Percentiles rank a stretch among this genome's conserved stretches.
Evolutionary conservation across 2,113 vertebrate species (phyloP).

Genomic region (Ibidorhyncha struthersii): DNA sequence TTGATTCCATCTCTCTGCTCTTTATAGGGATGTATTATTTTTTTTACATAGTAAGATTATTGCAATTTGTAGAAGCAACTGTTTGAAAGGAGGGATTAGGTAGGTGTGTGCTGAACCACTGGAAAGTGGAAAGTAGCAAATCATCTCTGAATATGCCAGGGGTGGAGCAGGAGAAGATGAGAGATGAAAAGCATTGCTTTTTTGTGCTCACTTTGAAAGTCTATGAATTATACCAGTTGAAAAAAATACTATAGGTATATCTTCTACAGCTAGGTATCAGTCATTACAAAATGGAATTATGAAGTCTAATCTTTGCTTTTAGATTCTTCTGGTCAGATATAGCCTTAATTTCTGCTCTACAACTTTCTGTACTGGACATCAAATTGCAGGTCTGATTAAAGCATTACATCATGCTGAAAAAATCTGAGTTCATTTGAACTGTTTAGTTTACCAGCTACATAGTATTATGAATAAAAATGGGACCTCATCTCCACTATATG

Average conservation of each 20-base stretch:
- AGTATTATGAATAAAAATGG: not conserved
- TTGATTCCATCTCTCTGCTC: not conserved
- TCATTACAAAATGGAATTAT: not conserved
- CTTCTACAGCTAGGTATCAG: not conserved
- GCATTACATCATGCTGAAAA: not conserved
- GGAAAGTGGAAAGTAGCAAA: not conserved
- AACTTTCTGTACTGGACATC: not conserved
- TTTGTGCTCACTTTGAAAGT: not conserved
- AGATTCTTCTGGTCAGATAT: not conserved
- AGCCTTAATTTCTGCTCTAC: slow-evolving; percentile 13
- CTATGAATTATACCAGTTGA: not conserved
- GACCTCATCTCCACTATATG: not conserved
- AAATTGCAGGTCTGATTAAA: not conserved
- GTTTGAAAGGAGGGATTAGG: not conserved
- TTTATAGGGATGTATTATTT: not conserved
- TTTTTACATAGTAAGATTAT: not conserved
- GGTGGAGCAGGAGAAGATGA: not conserved
- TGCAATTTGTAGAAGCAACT: not conserved
- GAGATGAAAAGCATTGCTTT: not conserved
- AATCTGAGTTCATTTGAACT: not conserved
- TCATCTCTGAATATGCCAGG: not conserved
- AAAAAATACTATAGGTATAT: not conserved
- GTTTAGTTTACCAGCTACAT: not conserved
- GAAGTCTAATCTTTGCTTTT: not conserved
- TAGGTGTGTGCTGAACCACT: not conserved